Base-by-base conservation (phyloP, 2,797 vertebrate genomes). In the Crypturellus tataupa region DNA sequence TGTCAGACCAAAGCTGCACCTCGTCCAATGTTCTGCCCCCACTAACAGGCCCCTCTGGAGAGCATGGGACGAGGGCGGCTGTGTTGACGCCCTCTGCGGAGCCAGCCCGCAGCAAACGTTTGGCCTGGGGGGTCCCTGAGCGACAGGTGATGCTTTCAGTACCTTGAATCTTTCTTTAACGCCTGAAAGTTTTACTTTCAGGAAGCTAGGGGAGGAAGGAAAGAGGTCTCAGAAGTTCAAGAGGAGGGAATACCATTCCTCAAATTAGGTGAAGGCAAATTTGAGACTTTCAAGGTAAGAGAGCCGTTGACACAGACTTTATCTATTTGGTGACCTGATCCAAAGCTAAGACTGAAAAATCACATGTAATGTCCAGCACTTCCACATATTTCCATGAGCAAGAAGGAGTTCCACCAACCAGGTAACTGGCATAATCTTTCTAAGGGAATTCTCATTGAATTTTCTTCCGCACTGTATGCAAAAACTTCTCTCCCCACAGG, bases 261-360 rank as follows among this genome's bases (percentile, higher is more conserved):
- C 60, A 80, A 83, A 77, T 58, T 33, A 62, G 46, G 16, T 40
- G 93, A 3, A 2, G 85, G 58, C 37, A 80, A 91, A 62, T 79
- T 35, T 82, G 62, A 91, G 59, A 44, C 46, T 89, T 87, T 86
- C 56, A 73, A 20, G 24, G 79, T 85, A 63, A 59, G 39, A 18
- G 60, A 83, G 35, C 83, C 79, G 49, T 15, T 90, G 72, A 19
- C 19, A 3, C 75, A 44, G 51, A 33, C 40, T 85, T 85, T 93
- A 95, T 71, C 63, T 58, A 79, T 37, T 35, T 86, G 90, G 71
- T 78, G 93, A 85, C 5, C 25, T 80, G 33, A 89, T 62, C 82
- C 68, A 80, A 93, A 85, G 64, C 60, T 71, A 83, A 87, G 90
- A 27, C 89, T 94, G 85, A 89, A 89, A 72, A 85, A 92, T 47